These are phyloP conservation scores for Chrysochloris asiatica DNA, from an alignment of 2,113 vertebrate genomes.

Conservation along the genomic window DNA sequence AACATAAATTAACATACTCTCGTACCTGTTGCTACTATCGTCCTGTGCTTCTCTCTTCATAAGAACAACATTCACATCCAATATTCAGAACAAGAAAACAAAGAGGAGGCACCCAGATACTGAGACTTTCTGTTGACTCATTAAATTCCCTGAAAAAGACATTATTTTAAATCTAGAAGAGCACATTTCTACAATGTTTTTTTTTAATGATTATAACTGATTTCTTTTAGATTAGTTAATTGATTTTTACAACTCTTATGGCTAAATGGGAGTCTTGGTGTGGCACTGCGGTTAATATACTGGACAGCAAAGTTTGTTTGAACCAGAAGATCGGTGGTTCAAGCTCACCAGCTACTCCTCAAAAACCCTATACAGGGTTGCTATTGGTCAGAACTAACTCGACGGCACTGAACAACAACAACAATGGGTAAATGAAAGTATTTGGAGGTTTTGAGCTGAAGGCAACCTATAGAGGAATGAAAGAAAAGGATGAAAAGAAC, in stretches of 20 bases:
- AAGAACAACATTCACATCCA: neutral
- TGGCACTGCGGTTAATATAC: no score
- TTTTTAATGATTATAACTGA: neutral
- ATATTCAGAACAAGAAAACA: neutral
- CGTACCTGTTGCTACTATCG: neutral
- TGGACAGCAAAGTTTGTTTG: no score
- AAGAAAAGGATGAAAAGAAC: neutral
- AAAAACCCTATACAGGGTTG: no score
- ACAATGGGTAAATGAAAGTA: neutral
- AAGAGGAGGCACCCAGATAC: neutral
- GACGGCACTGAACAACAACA: no score
- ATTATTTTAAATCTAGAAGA: slow-evolving; percentile 13
- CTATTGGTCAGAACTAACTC: no score
- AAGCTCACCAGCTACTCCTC: no score
- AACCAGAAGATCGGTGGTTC: no score
- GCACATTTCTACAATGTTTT: neutral
- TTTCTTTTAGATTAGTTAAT: neutral
- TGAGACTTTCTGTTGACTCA: neutral
- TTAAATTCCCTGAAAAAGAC: neutral
- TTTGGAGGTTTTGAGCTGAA: neutral
- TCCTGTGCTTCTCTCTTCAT: neutral
- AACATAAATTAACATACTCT: slow-evolving; percentile 12
- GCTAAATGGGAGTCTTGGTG: neutral
- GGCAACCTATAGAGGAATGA: neutral
- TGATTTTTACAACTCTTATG: neutral